Conservation (phyloP, 2,113 vertebrate genomes). For the Scytalopus superciliaris region DNA sequence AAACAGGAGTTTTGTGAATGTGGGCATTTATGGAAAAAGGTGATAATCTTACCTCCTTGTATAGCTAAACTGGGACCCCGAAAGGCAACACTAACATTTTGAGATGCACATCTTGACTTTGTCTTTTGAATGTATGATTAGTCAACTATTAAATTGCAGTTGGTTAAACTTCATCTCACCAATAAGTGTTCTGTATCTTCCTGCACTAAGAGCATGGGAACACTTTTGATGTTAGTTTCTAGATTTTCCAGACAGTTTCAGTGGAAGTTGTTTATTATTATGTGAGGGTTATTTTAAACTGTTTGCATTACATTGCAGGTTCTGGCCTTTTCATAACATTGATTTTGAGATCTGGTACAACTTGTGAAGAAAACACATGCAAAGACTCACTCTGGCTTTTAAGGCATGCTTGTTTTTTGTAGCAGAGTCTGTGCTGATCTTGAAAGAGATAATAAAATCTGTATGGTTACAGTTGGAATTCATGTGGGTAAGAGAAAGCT, state of each 20-base stretch:
- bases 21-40: neutral
- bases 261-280: neutral
- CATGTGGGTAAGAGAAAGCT: neutral
- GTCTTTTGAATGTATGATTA: neutral
- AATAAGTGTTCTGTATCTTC: neutral
- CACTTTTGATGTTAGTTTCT: neutral
- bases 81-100: neutral
- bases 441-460: neutral
- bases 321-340: neutral
- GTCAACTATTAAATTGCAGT: neutral
- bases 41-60: neutral
- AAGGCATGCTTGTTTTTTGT: neutral
- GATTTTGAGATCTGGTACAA: neutral
- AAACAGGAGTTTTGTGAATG: neutral
- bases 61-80: neutral
- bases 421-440: neutral
- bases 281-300: neutral
- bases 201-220: neutral
- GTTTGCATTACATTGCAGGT: neutral
- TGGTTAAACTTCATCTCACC: neutral
- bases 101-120: neutral
- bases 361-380: neutral
- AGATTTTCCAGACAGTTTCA: neutral
- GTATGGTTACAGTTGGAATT: neutral
- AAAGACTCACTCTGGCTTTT: neutral